Evolutionary conservation across 2,797 vertebrate species (phyloP), one percentile per base, ranked within the genome.

Genomic region (Sebastes itinus): DNA sequence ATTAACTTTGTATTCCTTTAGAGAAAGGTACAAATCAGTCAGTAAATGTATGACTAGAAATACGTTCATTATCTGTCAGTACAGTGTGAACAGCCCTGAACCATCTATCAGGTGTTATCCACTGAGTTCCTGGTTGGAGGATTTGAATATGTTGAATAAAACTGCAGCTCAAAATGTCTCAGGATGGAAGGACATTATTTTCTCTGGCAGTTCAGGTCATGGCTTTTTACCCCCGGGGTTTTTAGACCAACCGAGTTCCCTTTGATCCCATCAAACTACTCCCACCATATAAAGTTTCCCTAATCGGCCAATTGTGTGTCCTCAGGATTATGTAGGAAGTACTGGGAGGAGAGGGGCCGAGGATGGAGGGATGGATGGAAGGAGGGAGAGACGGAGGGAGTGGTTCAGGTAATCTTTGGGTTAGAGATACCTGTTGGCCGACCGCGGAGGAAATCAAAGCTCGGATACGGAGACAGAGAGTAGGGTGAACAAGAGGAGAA

Each of bases 391-490:
- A 75, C 27, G 52, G 69, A 85, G 78, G 81, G 78, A 87, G 89
- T 54, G 78, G 87, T 72, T 94, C 93, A 89, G 80, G 89, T 95
- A 49, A 88, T 94, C 94, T 90, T 23, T 87, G 81, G 88, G 85
- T 82, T 75, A 75, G 87, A 93, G 92, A 94, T 95, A 94, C 92
- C 91, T 87, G 86, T 82, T 93, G 91, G 94, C 91, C 18, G 65
- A 89, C 89, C 85, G 52, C 13, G 20, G 80, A 87, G 93, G 93
- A 95, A 96, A 95, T 95, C 94, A 95, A 95, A 94, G 92, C 93
- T 91, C 52, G 63, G 88, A 91, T 68, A 86, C 82, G 88, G 89
- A 94, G 85, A 87, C 64, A 71, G 85, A 54, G 83, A 80, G 83
- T 0, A 56, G 68, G 68, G 86, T 62, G 82, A 73, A 83, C 68